Evolutionary conservation across 37 sponge, comb jelly and placozoan species (phyloP).

Genomic region (Aphrocallistes beatrix): DNA sequence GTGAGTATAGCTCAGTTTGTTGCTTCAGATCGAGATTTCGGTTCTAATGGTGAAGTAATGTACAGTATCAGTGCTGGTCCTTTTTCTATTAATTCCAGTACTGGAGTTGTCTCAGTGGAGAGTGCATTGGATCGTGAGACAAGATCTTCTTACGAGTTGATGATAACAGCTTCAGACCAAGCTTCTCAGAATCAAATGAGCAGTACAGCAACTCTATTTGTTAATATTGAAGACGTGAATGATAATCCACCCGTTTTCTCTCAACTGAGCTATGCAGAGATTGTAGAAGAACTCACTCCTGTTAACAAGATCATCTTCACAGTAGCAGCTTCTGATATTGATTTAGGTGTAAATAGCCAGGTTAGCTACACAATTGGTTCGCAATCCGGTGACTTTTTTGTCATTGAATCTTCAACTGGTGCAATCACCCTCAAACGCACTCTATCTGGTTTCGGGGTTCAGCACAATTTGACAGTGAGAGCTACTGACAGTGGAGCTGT

Average conservation of each 20-base stretch:
- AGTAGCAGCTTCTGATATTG: neutral
- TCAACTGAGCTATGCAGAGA: neutral
- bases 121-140: neutral
- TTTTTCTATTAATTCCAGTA: neutral
- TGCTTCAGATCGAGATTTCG: neutral
- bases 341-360: neutral
- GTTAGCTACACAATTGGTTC: neutral
- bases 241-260: slow-evolving; percentile 4
- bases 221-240: slow-evolving; percentile 13
- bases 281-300: slow-evolving; percentile 16
- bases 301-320: neutral
- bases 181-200: neutral
- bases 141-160: neutral
- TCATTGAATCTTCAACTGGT: neutral
- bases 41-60: neutral
- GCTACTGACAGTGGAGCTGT: neutral
- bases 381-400: slow-evolving; percentile 1
- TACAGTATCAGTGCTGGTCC: neutral
- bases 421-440: neutral
- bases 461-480: neutral
- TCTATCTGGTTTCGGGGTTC: neutral
- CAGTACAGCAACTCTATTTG: neutral
- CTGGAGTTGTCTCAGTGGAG: neutral
- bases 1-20: neutral
- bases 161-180: neutral